Conservation (phyloP, 2,113 vertebrate species). For the Ciconia boyciana region DNA sequence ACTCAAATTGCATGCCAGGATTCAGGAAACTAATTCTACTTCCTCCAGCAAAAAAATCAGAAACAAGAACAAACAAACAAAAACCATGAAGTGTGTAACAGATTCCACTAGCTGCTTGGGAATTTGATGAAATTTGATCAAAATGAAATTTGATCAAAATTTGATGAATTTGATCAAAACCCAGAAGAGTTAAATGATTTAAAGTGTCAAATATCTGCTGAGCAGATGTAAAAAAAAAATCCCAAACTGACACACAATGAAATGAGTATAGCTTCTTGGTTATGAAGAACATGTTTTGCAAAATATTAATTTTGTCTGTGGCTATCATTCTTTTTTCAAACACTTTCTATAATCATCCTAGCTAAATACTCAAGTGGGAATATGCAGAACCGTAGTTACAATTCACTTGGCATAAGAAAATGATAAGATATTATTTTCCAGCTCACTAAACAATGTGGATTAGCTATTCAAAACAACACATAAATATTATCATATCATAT, state of each 20-base stretch:
- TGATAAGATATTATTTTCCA: not conserved
- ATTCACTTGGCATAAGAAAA: not conserved
- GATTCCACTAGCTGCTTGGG: not conserved
- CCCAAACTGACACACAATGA: not conserved
- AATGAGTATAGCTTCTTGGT: not conserved
- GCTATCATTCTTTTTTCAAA: not conserved
- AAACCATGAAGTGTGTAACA: not conserved
- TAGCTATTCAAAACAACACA: not conserved
- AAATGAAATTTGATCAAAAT: no score
- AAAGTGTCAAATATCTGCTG: not conserved
- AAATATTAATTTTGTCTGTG: not conserved
- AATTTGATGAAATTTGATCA: no score
- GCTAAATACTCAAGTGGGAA: not conserved
- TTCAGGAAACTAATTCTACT: not conserved
- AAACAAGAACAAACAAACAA: not conserved
- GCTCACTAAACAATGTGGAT: not conserved
- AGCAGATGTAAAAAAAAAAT: not conserved
- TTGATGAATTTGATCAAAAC: not conserved
- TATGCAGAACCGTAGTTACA: not conserved
- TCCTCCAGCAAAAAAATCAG: not conserved
- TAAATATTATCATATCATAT: not conserved
- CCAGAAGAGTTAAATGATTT: not conserved
- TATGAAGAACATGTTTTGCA: not conserved
- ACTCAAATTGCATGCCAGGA: not conserved
- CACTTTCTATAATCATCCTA: not conserved